A percentile compares a stretch with the other conserved stretches of the same genome.
Conservation (phyloP, 2,888 invertebrate species). For the Salticus scenicus region DNA sequence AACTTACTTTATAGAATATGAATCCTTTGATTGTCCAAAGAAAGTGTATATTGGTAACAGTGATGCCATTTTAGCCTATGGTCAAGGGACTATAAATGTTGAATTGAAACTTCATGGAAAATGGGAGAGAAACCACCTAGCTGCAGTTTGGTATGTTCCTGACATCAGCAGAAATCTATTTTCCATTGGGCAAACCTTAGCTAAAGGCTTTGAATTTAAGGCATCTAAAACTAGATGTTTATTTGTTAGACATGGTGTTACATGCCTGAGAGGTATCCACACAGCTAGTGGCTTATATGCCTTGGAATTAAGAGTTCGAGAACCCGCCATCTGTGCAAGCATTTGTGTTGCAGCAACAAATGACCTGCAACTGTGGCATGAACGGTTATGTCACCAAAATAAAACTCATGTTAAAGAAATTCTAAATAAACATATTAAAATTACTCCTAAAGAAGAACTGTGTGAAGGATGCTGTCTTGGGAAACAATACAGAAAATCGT, state of each 20-base stretch:
- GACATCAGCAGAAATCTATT: conserved; percentile 21
- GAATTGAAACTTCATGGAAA: too few species aligned
- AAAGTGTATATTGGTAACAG: background rate
- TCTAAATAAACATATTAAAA: background rate
- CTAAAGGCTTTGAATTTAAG: too few species aligned
- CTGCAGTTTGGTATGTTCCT: conserved; percentile 1
- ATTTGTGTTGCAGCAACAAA: background rate
- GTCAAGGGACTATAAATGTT: background rate
- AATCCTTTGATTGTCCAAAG: too few species aligned
- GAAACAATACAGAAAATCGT: background rate
- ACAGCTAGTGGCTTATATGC: conserved; percentile 2
- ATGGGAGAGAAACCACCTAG: background rate
- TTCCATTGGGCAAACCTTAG: conserved; percentile 4
- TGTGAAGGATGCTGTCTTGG: conserved; percentile 28
- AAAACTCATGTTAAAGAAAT: conserved; percentile 1
- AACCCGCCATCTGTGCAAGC: background rate
- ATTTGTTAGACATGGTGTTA: conserved; percentile 7
- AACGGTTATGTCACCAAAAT: conserved; percentile 20
- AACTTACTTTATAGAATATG: too few species aligned
- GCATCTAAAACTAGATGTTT: background rate
- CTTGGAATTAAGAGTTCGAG: background rate
- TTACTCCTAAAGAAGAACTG: background rate
- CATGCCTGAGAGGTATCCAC: background rate
- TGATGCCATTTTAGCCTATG: conserved; percentile 1
- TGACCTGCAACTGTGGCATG: conserved; percentile 17